phyloP scores from a whole-genome alignment of 1,140 invertebrate genomes.

The Eciton burchellii region DNA sequence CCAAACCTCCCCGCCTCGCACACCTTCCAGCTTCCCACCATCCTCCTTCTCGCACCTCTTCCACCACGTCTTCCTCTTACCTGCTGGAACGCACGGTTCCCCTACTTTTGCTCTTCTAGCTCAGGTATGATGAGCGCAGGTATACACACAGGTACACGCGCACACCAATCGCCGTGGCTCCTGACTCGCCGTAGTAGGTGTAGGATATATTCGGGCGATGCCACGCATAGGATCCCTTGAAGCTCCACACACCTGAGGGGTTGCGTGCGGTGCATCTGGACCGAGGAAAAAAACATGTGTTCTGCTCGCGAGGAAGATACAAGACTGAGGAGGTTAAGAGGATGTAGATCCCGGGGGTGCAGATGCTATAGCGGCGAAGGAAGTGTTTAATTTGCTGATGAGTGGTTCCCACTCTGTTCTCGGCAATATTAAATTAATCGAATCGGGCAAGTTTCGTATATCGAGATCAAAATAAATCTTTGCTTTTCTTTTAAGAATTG shows the following conservation, averaged over 20 bases:
- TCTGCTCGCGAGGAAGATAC: conserved; percentile 31
- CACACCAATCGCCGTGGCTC: conserved; percentile 12
- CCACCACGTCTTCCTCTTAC: conserved; percentile 63
- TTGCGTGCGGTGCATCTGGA: conserved; percentile 71
- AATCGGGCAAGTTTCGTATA: not conserved
- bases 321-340: not conserved
- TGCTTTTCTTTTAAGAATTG: not conserved
- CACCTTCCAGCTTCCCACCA: conserved; percentile 45
- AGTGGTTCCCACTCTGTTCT: not conserved
- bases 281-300: conserved; percentile 72
- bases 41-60: conserved; percentile 43
- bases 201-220: conserved; percentile 37
- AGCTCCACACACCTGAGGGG: conserved; percentile 61
- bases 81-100: conserved; percentile 62
- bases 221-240: conserved; percentile 33
- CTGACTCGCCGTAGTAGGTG: conserved; percentile 40
- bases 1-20: conserved; percentile 48
- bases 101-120: conserved; percentile 75
- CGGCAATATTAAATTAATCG: conserved; percentile 40
- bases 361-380: conserved; percentile 28
- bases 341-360: conserved; percentile 10
- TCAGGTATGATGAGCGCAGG: conserved; percentile 75
- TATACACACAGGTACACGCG: conserved; percentile 64
- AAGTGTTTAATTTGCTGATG: conserved; percentile 50
- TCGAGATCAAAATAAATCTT: not conserved